Base-by-base conservation (phyloP, 2,797 vertebrate species). In the Pipistrellus pipistrellus region DNA sequence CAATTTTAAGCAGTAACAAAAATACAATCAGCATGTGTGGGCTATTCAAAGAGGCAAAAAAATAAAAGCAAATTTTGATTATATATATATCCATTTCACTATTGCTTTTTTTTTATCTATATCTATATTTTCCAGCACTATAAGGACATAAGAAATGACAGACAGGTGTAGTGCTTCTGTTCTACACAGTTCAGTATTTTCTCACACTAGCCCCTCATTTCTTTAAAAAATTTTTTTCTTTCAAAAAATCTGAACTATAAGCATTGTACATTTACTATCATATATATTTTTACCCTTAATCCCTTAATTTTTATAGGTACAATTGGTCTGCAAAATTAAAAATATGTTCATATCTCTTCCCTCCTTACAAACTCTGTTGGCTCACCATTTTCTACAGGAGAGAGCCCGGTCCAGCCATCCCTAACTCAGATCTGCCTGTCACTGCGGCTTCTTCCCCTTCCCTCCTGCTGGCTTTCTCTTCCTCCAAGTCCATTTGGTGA, bases 1-100 rank as follows among this genome's bases (percentile, higher is more conserved):
- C 38, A 81, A 84, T 97, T 97, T 96, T 96, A 75, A 97, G 30
- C n/a, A 72, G 53, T 80, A 90, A 82, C 1, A 90, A 57, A 93
- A 64, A 96, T 82, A 90, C 13, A 93, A 21, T 76, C 41, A 85
- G 18, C 32, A 23, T 75, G 12, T 17, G 8, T 25, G 38, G 23
- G 3, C 18, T 53, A 23, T 85, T 90, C 6, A 85, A 73, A 88
- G 7, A 95, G 23, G 7, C 15, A 75, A 88, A 86, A 73, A 73
- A 90, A 76, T 69, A 55, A 68, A 10, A 84, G n/a, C 32, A 89
- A 46, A 62, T 83, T 94, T 95, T 46, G 8, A 62, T 85, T 89
- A 30, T 38, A 3, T 59, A 6, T 85, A 85, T 75, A 55, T 88
- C 8, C 77, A 88, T 76, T 44, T 53, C 10, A 94, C 68, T 46